Evolutionary conservation across 2,113 vertebrate genomes (phyloP).

Genomic region (Psophia crepitans): DNA sequence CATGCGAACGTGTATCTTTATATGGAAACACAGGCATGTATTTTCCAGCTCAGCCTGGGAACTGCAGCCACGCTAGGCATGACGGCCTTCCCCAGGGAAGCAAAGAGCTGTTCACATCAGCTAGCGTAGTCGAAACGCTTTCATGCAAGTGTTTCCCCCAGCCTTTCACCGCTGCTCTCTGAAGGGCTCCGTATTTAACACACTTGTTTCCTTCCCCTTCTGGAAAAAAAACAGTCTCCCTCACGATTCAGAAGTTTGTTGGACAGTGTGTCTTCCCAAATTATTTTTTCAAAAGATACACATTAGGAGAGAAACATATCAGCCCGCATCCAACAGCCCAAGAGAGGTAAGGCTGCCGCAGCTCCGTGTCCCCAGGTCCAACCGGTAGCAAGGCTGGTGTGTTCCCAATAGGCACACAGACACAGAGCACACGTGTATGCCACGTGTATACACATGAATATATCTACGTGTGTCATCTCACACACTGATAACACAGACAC

Average conservation of each 20-base stretch:
- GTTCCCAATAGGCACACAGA: neutral
- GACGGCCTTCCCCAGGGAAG: neutral
- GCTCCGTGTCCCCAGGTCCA: neutral
- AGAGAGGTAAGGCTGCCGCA: neutral
- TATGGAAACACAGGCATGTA: neutral
- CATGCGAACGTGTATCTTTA: neutral
- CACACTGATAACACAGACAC: neutral
- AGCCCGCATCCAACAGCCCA: neutral
- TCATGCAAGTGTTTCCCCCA: neutral
- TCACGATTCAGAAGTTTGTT: neutral
- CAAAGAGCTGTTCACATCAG: neutral
- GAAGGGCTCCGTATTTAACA: neutral
- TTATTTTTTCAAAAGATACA: neutral
- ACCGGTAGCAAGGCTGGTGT: neutral
- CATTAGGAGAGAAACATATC: neutral
- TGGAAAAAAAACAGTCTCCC: neutral
- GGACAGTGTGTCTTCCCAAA: neutral
- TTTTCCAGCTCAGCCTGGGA: neutral
- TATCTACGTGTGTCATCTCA: neutral
- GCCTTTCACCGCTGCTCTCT: neutral
- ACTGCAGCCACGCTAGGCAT: neutral
- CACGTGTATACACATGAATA: neutral
- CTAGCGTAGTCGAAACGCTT: neutral
- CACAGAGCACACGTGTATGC: accelerated
- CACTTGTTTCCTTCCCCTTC: neutral